These are phyloP conservation scores for Euglossa dilemma DNA, from an alignment of 1,140 invertebrate genomes.

Conservation along the genomic window DNA sequence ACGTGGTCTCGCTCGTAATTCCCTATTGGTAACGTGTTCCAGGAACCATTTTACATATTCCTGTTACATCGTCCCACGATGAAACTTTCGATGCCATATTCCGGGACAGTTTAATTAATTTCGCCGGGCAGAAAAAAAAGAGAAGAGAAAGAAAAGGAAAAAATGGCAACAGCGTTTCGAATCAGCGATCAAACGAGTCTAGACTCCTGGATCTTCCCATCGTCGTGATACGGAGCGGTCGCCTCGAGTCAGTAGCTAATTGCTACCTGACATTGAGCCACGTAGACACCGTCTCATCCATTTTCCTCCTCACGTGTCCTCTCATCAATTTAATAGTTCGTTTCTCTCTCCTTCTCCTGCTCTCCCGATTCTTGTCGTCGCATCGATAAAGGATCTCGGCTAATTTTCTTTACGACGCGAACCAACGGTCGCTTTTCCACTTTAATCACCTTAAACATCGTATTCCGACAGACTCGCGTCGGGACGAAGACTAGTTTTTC, in stretches of 20 bases:
- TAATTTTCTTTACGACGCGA: conserved; percentile 28
- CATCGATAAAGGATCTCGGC: conserved; percentile 50
- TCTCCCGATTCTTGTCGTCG: conserved; percentile 24
- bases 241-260: conserved; percentile 41
- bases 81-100: not conserved
- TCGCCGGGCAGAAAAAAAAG: not conserved
- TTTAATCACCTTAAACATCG: conserved; percentile 31
- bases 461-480: not conserved
- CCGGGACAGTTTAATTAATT: conserved; percentile 53
- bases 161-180: not conserved
- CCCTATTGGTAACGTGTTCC: not conserved
- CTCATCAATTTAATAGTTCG: conserved; percentile 45
- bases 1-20: not conserved
- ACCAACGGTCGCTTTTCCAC: conserved; percentile 19
- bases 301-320: conserved; percentile 39
- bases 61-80: not conserved
- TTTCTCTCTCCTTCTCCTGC: no score
- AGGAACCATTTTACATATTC: not conserved
- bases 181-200: not conserved
- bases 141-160: no score
- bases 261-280: conserved; percentile 47
- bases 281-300: conserved; percentile 34
- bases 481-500: no score
- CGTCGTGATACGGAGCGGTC: conserved; percentile 21
- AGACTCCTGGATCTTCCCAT: not conserved